Evolutionary conservation across 2,888 invertebrate species (phyloP), one percentile per base, ranked within the genome.

Genomic region (Rhogogaster chlorosoma): DNA sequence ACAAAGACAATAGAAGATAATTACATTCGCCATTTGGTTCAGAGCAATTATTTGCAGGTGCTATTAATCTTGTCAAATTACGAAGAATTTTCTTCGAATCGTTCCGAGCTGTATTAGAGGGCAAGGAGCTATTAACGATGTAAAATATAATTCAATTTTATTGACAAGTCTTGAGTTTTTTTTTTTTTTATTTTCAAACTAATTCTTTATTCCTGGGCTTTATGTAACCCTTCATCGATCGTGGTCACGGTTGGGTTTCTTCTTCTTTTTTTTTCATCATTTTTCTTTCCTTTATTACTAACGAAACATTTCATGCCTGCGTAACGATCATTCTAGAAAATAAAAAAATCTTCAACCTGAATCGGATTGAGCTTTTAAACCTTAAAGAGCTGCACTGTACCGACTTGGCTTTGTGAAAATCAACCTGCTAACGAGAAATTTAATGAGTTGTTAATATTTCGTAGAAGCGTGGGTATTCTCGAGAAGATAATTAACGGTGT

Each of bases 391-490:
- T 36, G 53, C 53, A 26, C 36, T 15, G 12, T 15, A 45, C 53
- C 15, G 32, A 12, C 32, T 80, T 61, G 61, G 32, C 38, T 80
- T 80, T 80, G 61, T n/a, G 49, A 80, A 61, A 38, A 18, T 61
- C 22, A 61, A 61, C 6, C 78, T 38, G 22, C 32, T 80, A 57
- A 80, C 78, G 77, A 77, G 77, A 77, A 7, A 29, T 49, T 80
- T 80, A 61, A 80, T 61, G 78, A 61, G 38, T 80, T 61, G 22
- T 38, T 80, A 80, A 80, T 80, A 61, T 61, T 80, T 61, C 36
- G 78, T 15, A 1, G 29, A 6, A 32, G 7, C n/a, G 53, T n/a
- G n/a, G 7, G 6, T 45, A 45, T 77, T 77, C 77, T 53, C 26
- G 57, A 38, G 57, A 22, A 61, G 22, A 80, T 80, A 61, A 80